Percentiles rank a stretch among this genome's conserved stretches.
These are phyloP conservation scores for Busseola fusca DNA, from an alignment of 2,888 invertebrate species.

Conservation along the genomic window DNA sequence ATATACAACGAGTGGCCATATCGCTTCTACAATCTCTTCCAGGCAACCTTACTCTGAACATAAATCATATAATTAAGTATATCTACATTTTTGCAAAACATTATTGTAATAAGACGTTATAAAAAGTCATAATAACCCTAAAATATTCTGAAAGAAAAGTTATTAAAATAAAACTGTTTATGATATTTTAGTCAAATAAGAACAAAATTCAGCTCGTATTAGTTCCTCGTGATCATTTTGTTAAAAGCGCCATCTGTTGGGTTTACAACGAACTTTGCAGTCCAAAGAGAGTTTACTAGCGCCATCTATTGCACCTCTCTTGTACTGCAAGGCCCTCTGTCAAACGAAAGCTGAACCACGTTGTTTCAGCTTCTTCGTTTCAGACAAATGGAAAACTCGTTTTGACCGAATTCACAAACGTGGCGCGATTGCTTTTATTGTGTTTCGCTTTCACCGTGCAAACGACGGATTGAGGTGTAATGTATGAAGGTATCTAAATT, in stretches of 20 bases:
- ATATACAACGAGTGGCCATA: no score
- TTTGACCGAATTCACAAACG: constrained; percentile 19
- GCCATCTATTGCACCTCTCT: constrained; percentile 59
- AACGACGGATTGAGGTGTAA: constrained; percentile 1
- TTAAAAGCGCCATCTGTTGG: constrained; percentile 54
- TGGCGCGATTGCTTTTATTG: constrained; percentile 31
- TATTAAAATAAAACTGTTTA: background rate
- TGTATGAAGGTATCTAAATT: constrained; percentile 15
- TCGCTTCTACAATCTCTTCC: no score
- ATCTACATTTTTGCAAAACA: background rate
- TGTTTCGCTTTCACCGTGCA: constrained; percentile 12
- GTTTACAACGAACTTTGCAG: constrained; percentile 19
- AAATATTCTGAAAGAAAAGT: background rate
- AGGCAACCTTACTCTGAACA: background rate
- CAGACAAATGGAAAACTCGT: constrained; percentile 27
- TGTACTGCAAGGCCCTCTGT: constrained; percentile 50
- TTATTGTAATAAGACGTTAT: background rate
- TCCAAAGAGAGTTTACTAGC: constrained; percentile 30
- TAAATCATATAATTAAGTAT: background rate
- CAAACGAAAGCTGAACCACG: constrained; percentile 36
- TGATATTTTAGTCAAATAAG: background rate
- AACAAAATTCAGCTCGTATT: background rate
- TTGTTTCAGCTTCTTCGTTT: constrained; percentile 24
- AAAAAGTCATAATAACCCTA: background rate
- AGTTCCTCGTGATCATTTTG: background rate